These are phyloP conservation scores for Teinopalpus imperialis DNA, from an alignment of 2,888 invertebrate species.

Conservation along the genomic window DNA sequence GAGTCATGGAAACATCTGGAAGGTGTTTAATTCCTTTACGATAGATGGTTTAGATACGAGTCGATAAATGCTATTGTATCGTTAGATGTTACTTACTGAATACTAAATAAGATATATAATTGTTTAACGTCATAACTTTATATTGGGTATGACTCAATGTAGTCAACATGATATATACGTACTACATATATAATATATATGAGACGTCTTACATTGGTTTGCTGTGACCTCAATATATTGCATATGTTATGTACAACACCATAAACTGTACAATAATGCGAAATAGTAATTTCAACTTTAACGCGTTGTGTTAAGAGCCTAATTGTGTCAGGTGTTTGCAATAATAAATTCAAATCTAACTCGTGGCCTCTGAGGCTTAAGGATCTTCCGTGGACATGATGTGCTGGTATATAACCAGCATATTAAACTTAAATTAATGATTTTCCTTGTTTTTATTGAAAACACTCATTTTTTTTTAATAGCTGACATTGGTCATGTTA, in stretches of 20 bases:
- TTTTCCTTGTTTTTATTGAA: no score
- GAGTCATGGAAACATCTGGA: background rate
- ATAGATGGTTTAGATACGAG: constrained; percentile 1
- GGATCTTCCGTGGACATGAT: constrained; percentile 35
- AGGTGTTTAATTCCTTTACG: background rate
- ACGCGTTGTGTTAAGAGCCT: constrained; percentile 22
- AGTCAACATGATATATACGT: background rate
- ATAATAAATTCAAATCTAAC: constrained; percentile 31
- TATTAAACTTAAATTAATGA: constrained; percentile 17
- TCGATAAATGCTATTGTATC: constrained; percentile 7
- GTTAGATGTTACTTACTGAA: constrained; percentile 7
- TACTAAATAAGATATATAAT: constrained; percentile 16
- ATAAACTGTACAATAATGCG: constrained; percentile 21
- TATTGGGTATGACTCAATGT: constrained; percentile 4
- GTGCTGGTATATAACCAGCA: constrained; percentile 8
- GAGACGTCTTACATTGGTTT: constrained; percentile 14
- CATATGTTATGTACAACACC: constrained; percentile 21
- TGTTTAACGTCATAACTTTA: constrained; percentile 1
- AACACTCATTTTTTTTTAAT: no score
- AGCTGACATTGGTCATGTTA: no score
- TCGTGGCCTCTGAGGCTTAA: constrained; percentile 27
- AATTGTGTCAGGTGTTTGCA: constrained; percentile 18
- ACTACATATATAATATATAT: background rate
- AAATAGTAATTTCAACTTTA: constrained; percentile 26
- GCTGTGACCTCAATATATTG: constrained; percentile 28